Base-by-base conservation (phyloP, 2,113 vertebrate genomes). In the Nothoprocta pentlandii region DNA sequence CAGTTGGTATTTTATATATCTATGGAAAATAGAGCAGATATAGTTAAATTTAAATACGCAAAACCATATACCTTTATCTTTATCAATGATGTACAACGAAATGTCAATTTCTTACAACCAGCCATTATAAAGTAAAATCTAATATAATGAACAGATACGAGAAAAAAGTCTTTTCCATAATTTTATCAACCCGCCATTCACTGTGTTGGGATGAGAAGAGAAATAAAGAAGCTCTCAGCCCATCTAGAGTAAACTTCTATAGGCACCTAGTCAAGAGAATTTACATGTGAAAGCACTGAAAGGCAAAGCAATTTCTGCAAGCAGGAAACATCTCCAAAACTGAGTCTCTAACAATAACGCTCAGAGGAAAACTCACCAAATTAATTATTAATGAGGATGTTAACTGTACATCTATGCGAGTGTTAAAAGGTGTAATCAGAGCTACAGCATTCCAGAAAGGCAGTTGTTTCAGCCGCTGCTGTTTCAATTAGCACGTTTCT, bases 401-500 rank as follows among this genome's bases (percentile, higher is more conserved):
- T 89, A 93, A 92, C 66, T 4, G 41, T 25, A 49, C 86, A 71
- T 64, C 54, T 51, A 23, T 41, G 12, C 39, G 59, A 28, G 41
- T 12, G 36, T 62, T 39, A 86, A 44, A 71, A 89, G 69, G 75
- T n/a, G 26, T 28, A 62, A 89, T 85, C 63, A 51, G 34, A 14
- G 14, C 63, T 47, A 21, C 26, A 54, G 9, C 70, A 56, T 51
- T 87, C 80, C 67, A 82, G 53, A 58, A 4, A 79, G 39, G 53
- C 86, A 91, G 84, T 62, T 92, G 61, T 68, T 90, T 68, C 41
- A 86, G 75, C 66, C 12, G 58, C 56, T 81, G 74, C 32, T 71
- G 66, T 41, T 69, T 49, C 89, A 91, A 67, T 93, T 93, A 90
- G 90, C 86, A 62, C 47, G 16, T 80, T 82, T 81, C 89, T 93